These are phyloP conservation scores for Euphonia xanthogaster DNA, from an alignment of 2,797 vertebrate genomes.

Conservation along the genomic window DNA sequence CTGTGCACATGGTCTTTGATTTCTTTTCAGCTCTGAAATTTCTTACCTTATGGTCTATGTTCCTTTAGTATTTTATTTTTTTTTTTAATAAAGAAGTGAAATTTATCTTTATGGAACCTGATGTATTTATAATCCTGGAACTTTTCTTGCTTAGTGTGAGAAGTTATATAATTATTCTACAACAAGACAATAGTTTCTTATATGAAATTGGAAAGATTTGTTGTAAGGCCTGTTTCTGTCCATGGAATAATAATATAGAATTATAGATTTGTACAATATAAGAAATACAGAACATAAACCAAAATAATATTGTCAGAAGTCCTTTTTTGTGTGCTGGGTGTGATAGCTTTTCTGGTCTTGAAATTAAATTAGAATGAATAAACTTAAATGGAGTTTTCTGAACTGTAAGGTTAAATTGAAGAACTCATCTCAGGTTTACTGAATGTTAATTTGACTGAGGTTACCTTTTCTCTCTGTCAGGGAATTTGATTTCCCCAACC, in stretches of 20 bases:
- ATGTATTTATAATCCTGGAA: neutral
- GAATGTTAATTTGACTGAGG: neutral
- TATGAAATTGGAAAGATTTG: neutral
- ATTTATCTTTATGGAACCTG: neutral
- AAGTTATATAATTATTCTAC: neutral
- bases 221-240: neutral
- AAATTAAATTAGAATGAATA: neutral
- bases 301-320: neutral
- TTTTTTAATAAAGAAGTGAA: neutral
- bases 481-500: neutral
- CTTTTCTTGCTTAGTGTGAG: neutral
- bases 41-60: neutral
- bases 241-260: neutral
- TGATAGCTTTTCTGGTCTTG: neutral
- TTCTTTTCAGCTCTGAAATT: neutral
- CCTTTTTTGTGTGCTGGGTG: neutral
- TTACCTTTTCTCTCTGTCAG: neutral
- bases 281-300: neutral
- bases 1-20: neutral
- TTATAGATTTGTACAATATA: neutral
- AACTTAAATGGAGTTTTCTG: neutral
- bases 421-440: neutral
- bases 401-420: neutral
- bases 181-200: neutral
- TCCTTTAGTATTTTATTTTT: neutral